Base-by-base conservation (phyloP, 1,140 invertebrate genomes). In the Hyposmocoma kahamanoa region DNA sequence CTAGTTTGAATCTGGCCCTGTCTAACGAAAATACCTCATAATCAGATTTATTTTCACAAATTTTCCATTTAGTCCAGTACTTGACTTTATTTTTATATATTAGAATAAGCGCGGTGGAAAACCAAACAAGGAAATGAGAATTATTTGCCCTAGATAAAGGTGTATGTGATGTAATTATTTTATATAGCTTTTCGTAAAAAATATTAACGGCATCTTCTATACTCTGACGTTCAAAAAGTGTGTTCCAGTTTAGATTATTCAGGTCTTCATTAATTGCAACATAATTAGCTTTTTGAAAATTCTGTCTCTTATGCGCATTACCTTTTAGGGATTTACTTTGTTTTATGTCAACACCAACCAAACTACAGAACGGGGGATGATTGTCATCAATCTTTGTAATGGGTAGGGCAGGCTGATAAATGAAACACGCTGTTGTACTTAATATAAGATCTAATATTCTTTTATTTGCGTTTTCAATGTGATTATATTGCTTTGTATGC, bases 141-240 rank as follows among this genome's bases (percentile, higher is more conserved):
- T n/a, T n/a, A n/a, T n/a, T n/a, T n/a, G 42, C 47, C 49, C 45
- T 51, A 44, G 22, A 34, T 24, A 53, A 57, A 3, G 3, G 18
- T 11, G 39, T 22, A 21, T n/a, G 39, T 42, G 20, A 6, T 20
- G 2, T 5, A 11, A 38, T 38, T 18, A 38, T 3, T 18, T 38
- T 18, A 18, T 18, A 38, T 38, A 38, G 13, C 20, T 39, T 18
- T 17, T 39, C 36, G 15, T 39, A 39, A 18, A 39, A 19, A 17
- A 17, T 10, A 10, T 1, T 13, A 1, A 39, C 18, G 9, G 36
- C 36, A 10, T 39, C 13, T 39, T 39, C 36, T 18, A 18, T 18
- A 1, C 1, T 39, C 4, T 18, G n/a, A 19, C 36, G 20, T 24
- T 22, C n/a, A 20, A 42, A 42, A 11, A 22, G n/a, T 11, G 10